Evolutionary conservation across 2,888 invertebrate species (phyloP).

Genomic region (Epirrita christyi): DNA sequence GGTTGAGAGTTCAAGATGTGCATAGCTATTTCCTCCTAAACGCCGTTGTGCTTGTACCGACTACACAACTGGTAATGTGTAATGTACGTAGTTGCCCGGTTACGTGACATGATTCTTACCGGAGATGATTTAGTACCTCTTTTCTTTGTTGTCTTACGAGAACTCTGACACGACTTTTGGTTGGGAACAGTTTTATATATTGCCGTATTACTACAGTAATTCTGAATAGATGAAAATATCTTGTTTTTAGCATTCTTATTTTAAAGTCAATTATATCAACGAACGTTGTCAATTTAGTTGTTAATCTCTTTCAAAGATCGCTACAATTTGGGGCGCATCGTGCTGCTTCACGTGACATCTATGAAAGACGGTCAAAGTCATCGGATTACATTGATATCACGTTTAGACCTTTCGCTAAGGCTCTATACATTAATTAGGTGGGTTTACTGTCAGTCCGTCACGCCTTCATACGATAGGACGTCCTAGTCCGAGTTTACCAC

Average conservation of each 20-base stretch:
- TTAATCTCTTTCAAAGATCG: too few relatives aligned
- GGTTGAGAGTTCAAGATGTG: conserved; percentile 38
- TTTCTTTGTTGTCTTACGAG: conserved; percentile 21
- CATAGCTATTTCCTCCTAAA: conserved; percentile 43
- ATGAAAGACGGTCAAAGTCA: conserved; percentile 27
- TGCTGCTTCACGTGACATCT: background rate
- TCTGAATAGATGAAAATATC: too few relatives aligned
- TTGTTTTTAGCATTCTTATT: too few relatives aligned
- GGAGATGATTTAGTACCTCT: conserved; percentile 34
- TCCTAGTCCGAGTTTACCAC: too few relatives aligned
- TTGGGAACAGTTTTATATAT: conserved; percentile 5
- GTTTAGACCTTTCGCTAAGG: conserved; percentile 43
- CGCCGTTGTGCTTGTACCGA: conserved; percentile 40
- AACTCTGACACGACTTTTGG: conserved; percentile 9
- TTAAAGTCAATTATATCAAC: too few relatives aligned
- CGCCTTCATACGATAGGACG: conserved; percentile 49
- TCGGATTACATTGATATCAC: conserved; percentile 46
- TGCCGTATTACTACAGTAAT: too few relatives aligned
- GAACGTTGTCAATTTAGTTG: too few relatives aligned
- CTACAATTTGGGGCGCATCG: too few relatives aligned
- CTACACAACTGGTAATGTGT: conserved; percentile 33
- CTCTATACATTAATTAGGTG: conserved; percentile 55
- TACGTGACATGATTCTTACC: conserved; percentile 41
- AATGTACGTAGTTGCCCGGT: conserved; percentile 37
- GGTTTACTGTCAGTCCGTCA: conserved; percentile 52